phyloP scores from a whole-genome alignment of 2,113 vertebrate species.

The Damaliscus lunatus region DNA sequence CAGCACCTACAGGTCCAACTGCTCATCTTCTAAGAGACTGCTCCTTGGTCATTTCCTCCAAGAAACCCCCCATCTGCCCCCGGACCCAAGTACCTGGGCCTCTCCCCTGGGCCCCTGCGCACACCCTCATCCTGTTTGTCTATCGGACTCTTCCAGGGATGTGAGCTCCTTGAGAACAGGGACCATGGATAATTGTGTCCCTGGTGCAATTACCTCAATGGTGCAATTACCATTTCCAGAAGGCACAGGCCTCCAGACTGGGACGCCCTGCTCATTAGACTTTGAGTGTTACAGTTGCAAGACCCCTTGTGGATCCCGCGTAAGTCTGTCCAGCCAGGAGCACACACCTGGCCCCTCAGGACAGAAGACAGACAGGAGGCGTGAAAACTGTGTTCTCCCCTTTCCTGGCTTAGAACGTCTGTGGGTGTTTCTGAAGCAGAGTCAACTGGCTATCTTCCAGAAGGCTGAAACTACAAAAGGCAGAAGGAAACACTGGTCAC shows the following conservation, averaged over 20 bases:
- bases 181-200: background rate
- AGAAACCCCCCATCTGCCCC: background rate
- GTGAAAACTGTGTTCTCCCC: background rate
- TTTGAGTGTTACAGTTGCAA: fast-evolving
- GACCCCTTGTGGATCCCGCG: fast-evolving
- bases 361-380: background rate
- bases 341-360: fast-evolving
- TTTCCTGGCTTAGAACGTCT: background rate
- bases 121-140: fast-evolving
- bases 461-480: background rate
- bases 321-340: too few relatives aligned
- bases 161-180: background rate
- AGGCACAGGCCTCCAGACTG: too few relatives aligned
- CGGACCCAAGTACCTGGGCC: background rate
- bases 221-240: background rate
- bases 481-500: background rate
- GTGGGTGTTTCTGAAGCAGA: background rate
- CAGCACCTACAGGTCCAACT: background rate
- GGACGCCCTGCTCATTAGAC: background rate
- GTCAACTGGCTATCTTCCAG: background rate
- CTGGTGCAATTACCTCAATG: too few relatives aligned
- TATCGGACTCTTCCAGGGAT: background rate
- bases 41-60: background rate
- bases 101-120: fast-evolving
- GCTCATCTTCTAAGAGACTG: background rate